Conservation (phyloP, 2,888 invertebrate genomes). For the Philereme vetulata region DNA sequence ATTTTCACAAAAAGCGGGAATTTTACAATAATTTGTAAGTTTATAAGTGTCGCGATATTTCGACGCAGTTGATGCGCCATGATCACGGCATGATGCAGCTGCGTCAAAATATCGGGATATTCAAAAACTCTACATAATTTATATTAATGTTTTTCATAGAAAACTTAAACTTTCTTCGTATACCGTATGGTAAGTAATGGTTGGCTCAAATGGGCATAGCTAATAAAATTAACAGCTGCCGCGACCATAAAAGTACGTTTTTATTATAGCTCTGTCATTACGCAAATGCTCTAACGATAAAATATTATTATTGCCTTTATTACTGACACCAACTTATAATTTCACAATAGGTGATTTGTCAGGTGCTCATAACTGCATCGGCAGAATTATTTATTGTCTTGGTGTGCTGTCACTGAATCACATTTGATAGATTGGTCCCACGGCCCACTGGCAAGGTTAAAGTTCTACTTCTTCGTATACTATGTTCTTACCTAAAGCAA, state of each 20-base stretch:
- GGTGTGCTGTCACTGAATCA: conserved; percentile 23
- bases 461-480: not conserved
- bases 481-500: too few relatives aligned
- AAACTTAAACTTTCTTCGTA: too few relatives aligned
- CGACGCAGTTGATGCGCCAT: too few relatives aligned
- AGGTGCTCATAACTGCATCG: conserved; percentile 26
- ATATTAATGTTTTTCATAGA: too few relatives aligned
- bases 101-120: too few relatives aligned
- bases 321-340: conserved; percentile 29
- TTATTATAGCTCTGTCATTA: conserved; percentile 26
- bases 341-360: conserved; percentile 32
- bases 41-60: too few relatives aligned
- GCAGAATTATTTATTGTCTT: conserved; percentile 42
- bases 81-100: too few relatives aligned
- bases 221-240: conserved; percentile 30
- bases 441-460: conserved; percentile 22
- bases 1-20: too few relatives aligned
- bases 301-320: conserved; percentile 39
- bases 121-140: too few relatives aligned
- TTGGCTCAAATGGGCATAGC: not conserved
- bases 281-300: conserved; percentile 40
- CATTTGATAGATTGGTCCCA: conserved; percentile 22
- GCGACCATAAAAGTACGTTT: conserved; percentile 27
- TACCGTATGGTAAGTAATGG: too few relatives aligned
- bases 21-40: too few relatives aligned